phyloP scores from a whole-genome alignment of 2,888 invertebrate genomes.

The Mellilla xanthometata region DNA sequence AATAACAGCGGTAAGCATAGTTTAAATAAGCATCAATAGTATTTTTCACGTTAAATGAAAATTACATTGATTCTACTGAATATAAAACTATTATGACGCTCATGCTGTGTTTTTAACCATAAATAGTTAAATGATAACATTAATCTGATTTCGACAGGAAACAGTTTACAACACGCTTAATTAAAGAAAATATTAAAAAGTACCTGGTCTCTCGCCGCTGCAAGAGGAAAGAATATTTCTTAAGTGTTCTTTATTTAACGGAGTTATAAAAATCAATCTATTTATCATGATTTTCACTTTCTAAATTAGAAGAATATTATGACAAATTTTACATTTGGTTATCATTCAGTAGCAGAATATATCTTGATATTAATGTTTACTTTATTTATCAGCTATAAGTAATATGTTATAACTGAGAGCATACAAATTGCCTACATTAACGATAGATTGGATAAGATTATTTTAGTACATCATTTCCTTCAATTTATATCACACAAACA shows the following conservation, averaged over 20 bases:
- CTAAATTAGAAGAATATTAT: too few species aligned
- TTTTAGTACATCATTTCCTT: neutral
- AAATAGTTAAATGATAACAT: too few species aligned
- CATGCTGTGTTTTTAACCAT: slow-evolving; percentile 12
- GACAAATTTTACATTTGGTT: too few species aligned
- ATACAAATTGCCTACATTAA: slow-evolving; percentile 2
- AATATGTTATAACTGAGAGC: slow-evolving; percentile 1
- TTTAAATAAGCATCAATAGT: slow-evolving; percentile 48
- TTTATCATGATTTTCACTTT: too few species aligned
- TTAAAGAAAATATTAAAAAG: too few species aligned
- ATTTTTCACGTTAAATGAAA: slow-evolving; percentile 65
- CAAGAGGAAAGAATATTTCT: too few species aligned
- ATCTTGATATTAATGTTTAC: slow-evolving; percentile 5
- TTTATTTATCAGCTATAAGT: slow-evolving; percentile 13
- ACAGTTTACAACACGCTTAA: too few species aligned
- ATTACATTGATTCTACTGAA: slow-evolving; percentile 55
- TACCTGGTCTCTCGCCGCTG: too few species aligned
- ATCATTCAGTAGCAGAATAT: too few species aligned
- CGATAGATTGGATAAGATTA: neutral
- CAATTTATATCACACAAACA: neutral
- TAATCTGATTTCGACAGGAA: too few species aligned
- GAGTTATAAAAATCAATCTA: too few species aligned
- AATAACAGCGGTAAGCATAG: slow-evolving; percentile 29
- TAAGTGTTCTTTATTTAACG: too few species aligned
- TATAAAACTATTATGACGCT: slow-evolving; percentile 28